Evolutionary conservation across 2,888 invertebrate genomes (phyloP).

Genomic region (Pseudoips prasinana): DNA sequence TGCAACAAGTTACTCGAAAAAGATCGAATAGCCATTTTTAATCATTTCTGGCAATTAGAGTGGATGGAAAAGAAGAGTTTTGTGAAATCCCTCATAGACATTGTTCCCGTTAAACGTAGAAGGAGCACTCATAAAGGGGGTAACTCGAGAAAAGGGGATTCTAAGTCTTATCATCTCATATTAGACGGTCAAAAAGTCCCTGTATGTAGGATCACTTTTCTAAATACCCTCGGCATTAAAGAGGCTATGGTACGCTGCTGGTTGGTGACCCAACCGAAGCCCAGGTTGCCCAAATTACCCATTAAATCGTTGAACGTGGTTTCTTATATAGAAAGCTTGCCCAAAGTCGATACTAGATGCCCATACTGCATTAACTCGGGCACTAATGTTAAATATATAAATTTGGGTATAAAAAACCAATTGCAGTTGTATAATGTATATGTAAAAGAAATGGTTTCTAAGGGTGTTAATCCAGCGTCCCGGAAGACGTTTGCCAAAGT

Average conservation of each 20-base stretch:
- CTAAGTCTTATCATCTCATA: constrained; percentile 48
- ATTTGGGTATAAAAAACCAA: constrained; percentile 49
- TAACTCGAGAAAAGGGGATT: constrained; percentile 51
- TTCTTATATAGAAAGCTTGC: constrained; percentile 50
- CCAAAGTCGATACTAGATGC: constrained; percentile 49
- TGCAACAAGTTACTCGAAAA: constrained; percentile 41
- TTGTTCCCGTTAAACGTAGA: constrained; percentile 48
- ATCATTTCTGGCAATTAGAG: constrained; percentile 56
- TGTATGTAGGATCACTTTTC: constrained; percentile 55
- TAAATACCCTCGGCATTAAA: constrained; percentile 59
- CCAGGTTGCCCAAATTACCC: constrained; percentile 39
- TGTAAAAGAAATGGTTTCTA: constrained; percentile 39
- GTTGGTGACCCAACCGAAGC: constrained; percentile 37
- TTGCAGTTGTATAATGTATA: constrained; percentile 55
- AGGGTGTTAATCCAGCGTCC: constrained; percentile 41
- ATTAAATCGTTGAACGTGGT: constrained; percentile 48
- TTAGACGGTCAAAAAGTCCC: constrained; percentile 33
- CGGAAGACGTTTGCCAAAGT: constrained; percentile 62
- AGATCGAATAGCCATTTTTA: constrained; percentile 43
- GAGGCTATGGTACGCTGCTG: constrained; percentile 60
- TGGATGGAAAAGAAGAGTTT: constrained; percentile 53
- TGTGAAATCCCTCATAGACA: constrained; percentile 45
- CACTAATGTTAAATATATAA: constrained; percentile 39
- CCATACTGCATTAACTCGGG: constrained; percentile 37
- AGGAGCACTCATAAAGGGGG: constrained; percentile 38